Percentiles rank a stretch among this genome's conserved stretches.
Conservation (phyloP, 2,113 vertebrate genomes). For the Chloropsis cyanopogon region DNA sequence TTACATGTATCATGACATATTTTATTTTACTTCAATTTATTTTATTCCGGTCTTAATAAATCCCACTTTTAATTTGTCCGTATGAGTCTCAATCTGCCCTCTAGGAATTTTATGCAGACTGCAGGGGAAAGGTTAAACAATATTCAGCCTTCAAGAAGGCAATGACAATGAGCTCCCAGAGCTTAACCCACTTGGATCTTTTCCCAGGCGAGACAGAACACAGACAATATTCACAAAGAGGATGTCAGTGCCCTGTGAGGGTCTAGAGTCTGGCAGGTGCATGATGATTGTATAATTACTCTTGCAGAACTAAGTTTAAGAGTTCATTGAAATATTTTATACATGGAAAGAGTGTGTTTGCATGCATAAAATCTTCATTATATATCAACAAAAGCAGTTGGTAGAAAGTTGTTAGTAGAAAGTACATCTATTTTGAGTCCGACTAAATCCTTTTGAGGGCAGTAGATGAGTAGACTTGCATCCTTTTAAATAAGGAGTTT, state of each 20-base stretch:
- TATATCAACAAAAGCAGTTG: background rate
- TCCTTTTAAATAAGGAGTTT: background rate
- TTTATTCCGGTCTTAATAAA: slow-evolving; percentile 50
- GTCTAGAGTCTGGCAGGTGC: slow-evolving; percentile 5
- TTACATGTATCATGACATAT: background rate
- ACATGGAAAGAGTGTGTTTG: background rate
- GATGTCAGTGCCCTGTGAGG: accelerated
- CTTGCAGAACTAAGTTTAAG: background rate
- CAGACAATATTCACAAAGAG: background rate
- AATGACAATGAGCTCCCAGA: background rate
- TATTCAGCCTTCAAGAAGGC: slow-evolving; percentile 30
- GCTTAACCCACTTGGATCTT: slow-evolving; percentile 28
- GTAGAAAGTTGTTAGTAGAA: background rate
- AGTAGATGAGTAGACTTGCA: background rate
- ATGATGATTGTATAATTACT: background rate
- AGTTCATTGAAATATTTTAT: background rate
- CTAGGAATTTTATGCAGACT: slow-evolving; percentile 42
- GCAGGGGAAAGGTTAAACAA: slow-evolving; percentile 29
- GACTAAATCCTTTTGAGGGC: background rate
- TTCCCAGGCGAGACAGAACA: background rate
- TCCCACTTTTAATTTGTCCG: slow-evolving; percentile 30
- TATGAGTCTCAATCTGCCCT: background rate
- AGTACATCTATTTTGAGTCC: background rate
- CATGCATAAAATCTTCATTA: background rate
- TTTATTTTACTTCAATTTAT: slow-evolving; percentile 7